A percentile compares a stretch with the other conserved stretches of the same genome.
Conservation (phyloP, 2,113 vertebrate genomes). For the Alces alces region DNA sequence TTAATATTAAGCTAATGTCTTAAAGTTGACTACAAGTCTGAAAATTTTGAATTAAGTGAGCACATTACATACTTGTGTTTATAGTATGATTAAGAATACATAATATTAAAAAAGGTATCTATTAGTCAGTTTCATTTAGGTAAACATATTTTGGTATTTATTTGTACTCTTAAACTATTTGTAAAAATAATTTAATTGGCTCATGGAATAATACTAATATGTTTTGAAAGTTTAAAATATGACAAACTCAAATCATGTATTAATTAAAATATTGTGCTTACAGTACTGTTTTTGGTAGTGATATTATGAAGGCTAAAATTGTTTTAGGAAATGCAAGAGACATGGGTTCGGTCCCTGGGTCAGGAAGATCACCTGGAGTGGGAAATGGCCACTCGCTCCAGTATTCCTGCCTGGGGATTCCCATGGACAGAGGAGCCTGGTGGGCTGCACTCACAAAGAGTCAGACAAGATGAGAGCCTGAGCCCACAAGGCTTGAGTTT, state of each 20-base stretch:
- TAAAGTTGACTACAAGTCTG: background rate
- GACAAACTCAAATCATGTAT: background rate
- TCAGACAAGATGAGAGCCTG: background rate
- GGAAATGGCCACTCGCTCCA: background rate
- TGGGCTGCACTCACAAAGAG: background rate
- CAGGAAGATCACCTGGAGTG: background rate
- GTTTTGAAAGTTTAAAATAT: constrained; percentile 1
- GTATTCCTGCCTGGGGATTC: background rate
- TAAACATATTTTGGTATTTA: background rate
- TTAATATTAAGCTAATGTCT: background rate
- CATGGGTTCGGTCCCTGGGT: background rate
- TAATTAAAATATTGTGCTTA: background rate
- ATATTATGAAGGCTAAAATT: background rate
- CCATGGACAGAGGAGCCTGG: background rate
- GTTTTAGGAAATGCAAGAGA: background rate
- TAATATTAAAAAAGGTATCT: background rate
- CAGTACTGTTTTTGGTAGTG: background rate
- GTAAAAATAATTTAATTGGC: background rate
- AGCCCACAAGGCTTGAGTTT: background rate
- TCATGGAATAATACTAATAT: background rate
- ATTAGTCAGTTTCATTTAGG: background rate
- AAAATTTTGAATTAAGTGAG: background rate
- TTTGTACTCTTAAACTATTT: background rate
- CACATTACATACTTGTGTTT: background rate
- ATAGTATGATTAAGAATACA: background rate